Conservation (phyloP, 1,140 invertebrate species). For the Aphelenchoides besseyi region DNA sequence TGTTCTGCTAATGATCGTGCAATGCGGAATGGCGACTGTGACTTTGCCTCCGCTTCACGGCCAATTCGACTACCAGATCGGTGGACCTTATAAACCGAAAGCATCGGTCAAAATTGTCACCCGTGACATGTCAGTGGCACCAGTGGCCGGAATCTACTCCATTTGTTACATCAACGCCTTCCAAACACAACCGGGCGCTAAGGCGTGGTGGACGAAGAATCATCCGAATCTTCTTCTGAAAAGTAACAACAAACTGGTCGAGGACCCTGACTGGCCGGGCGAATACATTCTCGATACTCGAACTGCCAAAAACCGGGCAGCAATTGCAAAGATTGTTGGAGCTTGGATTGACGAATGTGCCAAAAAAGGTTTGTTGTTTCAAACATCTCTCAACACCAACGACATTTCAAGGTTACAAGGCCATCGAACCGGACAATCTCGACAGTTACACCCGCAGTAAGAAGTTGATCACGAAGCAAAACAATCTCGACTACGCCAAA, state of each 20-base stretch:
- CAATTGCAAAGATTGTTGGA: background rate
- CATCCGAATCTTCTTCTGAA: background rate
- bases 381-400: background rate
- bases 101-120: background rate
- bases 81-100: background rate
- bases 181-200: conserved; percentile 1
- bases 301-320: background rate
- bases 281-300: background rate
- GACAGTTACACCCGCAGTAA: conserved; percentile 15
- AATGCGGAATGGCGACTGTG: background rate
- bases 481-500: conserved; percentile 7
- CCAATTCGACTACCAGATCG: conserved; percentile 6
- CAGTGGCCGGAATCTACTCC: background rate
- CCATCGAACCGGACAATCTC: conserved; percentile 17
- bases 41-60: background rate
- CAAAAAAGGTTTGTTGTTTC: background rate
- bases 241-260: background rate
- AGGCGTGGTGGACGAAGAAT: background rate
- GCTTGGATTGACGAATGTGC: conserved; percentile 10
- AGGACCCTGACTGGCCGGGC: conserved; percentile 1
- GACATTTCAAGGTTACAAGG: background rate
- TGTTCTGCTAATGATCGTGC: background rate
- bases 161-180: conserved; percentile 16
- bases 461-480: background rate
- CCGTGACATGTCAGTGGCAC: background rate